A percentile compares a stretch with the other conserved stretches of the same genome.
phyloP scores from a whole-genome alignment of 2,797 vertebrate species.

The Chelonia mydas region DNA sequence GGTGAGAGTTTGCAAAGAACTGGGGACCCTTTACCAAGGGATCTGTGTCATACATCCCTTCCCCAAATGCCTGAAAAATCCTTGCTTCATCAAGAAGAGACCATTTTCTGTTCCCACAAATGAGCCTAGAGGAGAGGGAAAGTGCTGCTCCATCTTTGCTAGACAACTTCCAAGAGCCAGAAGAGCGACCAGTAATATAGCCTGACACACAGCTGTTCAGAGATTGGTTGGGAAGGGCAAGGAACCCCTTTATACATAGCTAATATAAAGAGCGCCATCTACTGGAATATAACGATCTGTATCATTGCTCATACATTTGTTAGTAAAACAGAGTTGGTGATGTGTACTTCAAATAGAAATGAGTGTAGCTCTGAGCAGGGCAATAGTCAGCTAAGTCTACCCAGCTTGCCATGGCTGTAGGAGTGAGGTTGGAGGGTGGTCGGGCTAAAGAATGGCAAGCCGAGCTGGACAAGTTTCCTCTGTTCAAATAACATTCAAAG shows the following conservation, averaged over 20 bases:
- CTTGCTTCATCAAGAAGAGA: not conserved
- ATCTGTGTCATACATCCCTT: not conserved
- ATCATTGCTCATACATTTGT: not conserved
- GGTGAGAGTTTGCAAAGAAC: too few relatives aligned
- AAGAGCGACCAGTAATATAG: not conserved
- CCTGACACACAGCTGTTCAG: too few relatives aligned
- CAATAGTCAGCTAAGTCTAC: not conserved
- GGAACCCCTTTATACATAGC: not conserved
- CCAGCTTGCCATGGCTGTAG: not conserved
- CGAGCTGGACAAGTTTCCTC: not conserved
- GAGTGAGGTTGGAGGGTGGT: not conserved
- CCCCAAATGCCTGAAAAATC: not conserved
- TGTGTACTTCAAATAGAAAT: not conserved
- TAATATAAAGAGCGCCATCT: not conserved
- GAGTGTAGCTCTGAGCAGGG: not conserved
- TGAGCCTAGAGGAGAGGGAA: not conserved
- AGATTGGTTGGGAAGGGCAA: too few relatives aligned
- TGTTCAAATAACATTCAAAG: not conserved
- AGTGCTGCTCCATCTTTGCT: not conserved
- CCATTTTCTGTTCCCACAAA: not conserved
- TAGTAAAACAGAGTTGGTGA: not conserved
- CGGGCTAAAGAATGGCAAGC: accelerated
- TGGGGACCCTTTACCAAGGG: too few relatives aligned
- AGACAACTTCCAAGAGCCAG: not conserved
- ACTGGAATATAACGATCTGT: not conserved